Evolutionary conservation across 2,888 invertebrate genomes (phyloP).

Genomic region (Lysandra coridon): DNA sequence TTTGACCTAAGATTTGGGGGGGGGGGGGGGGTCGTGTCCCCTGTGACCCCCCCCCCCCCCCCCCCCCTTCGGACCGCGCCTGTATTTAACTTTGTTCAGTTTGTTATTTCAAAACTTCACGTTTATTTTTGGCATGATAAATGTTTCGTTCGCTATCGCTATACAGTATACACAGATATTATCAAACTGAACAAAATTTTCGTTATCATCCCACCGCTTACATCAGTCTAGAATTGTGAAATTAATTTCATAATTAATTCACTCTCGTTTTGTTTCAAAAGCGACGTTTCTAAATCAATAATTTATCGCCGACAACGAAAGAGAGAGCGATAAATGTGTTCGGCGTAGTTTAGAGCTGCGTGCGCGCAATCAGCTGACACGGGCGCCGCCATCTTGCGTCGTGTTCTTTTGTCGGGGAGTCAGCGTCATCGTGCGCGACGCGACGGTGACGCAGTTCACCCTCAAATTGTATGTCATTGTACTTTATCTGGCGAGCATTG

Average conservation of each 20-base stretch:
- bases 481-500: conserved; percentile 44
- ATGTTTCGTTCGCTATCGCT: neutral
- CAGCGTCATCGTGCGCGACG: conserved; percentile 71
- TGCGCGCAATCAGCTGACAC: conserved; percentile 76
- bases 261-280: conserved; percentile 20
- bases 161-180: neutral
- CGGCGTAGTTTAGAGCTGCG: conserved; percentile 57
- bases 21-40: no score
- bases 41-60: no score
- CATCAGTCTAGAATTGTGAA: conserved; percentile 2
- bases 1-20: no score
- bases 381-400: conserved; percentile 74
- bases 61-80: no score
- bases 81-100: neutral
- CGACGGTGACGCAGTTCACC: conserved; percentile 67
- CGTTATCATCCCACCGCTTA: conserved; percentile 3
- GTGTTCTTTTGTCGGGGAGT: conserved; percentile 68
- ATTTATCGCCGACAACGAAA: conserved; percentile 40
- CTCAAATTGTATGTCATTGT: conserved; percentile 72
- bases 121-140: neutral
- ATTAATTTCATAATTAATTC: conserved; percentile 15
- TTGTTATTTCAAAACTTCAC: neutral
- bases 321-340: conserved; percentile 62
- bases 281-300: conserved; percentile 21
- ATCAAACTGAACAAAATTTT: conserved; percentile 5